These are phyloP conservation scores for Hyla sarda DNA, from an alignment of 2,113 vertebrate species.

Conservation along the genomic window DNA sequence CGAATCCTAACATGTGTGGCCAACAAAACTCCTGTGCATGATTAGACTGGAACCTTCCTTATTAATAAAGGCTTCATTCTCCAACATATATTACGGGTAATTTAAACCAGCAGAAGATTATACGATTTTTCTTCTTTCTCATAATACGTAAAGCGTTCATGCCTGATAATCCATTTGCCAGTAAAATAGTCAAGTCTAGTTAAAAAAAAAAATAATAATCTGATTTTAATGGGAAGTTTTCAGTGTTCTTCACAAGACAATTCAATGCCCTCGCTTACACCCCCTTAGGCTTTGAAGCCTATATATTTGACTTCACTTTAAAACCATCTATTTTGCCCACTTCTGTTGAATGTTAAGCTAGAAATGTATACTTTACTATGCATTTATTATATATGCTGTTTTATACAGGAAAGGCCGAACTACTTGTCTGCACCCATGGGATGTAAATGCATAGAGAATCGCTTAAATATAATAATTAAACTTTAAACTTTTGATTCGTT, in stretches of 20 bases:
- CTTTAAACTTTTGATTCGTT: slow-evolving; percentile 23
- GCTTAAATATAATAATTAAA: slow-evolving; percentile 51
- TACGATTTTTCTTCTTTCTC: not conserved
- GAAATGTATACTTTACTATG: slow-evolving; percentile 2
- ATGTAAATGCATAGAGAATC: slow-evolving; percentile 15
- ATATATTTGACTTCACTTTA: slow-evolving; percentile 35
- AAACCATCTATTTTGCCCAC: slow-evolving; percentile 46
- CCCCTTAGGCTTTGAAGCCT: not conserved
- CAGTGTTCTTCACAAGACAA: not conserved
- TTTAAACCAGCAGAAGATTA: slow-evolving; percentile 1
- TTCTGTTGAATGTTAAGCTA: slow-evolving; percentile 4
- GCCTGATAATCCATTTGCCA: not conserved
- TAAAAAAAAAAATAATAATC: not conserved
- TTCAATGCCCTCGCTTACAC: not conserved
- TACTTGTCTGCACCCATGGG: slow-evolving; percentile 15
- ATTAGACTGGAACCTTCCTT: slow-evolving; percentile 1
- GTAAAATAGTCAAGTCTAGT: not conserved
- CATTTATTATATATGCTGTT: slow-evolving; percentile 42
- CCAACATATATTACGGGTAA: slow-evolving; percentile 8
- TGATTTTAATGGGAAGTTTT: not conserved
- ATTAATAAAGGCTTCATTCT: not conserved
- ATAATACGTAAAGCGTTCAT: slow-evolving; percentile 3
- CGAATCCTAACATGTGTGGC: slow-evolving; percentile 15
- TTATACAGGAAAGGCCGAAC: slow-evolving; percentile 23
- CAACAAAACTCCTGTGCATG: not conserved